Base-by-base conservation (phyloP, 2,888 invertebrate genomes). In the Drosophila percnosoma region DNA sequence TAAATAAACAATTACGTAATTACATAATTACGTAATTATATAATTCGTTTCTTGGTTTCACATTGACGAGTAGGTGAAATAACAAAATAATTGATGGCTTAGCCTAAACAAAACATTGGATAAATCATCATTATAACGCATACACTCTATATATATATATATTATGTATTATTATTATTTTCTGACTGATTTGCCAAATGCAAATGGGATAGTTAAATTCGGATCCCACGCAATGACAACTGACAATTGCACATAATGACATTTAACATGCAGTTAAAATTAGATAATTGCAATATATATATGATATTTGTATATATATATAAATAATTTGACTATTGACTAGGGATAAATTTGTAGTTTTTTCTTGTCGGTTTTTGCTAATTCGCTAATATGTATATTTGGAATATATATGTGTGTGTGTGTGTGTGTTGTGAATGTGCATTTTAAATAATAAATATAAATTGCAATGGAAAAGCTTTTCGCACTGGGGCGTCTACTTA, bases 241-340 rank as follows among this genome's bases (percentile, higher is more conserved):
- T 66, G 53, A 71, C 55, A 53, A 73, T 71, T 71, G 71, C 73
- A 74, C 68, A 61, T 55, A 53, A 83, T 86, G 69, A 83, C 82
- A 80, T 80, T 77, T 72, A 83, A 73, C 72, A 81, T 78, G 67
- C 60, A 60, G 38, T 73, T 85, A 86, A 88, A 75, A 69, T 76
- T 80, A 80, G 80, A 79, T 89, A 84, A 80, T 76, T 88, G 68
- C 62, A 63, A 55, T 49, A 51, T 68, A 42, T 31, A 57, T 65
- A 29, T 60, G 18, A 21, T 49, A n/a, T n/a, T 48, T 45, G 15
- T 45, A 7, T 45, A 57, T 42, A 21, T 78, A 59, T 75, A 89
- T 90, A 92, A 91, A 92, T 92, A 91, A 91, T 90, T 91, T 92
- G 85, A 80, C 92, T 91, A 91, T 91, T 91, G 91, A 91, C 91